Evolutionary conservation across 1,140 invertebrate species (phyloP).

Genomic region (Latrodectus geometricus): DNA sequence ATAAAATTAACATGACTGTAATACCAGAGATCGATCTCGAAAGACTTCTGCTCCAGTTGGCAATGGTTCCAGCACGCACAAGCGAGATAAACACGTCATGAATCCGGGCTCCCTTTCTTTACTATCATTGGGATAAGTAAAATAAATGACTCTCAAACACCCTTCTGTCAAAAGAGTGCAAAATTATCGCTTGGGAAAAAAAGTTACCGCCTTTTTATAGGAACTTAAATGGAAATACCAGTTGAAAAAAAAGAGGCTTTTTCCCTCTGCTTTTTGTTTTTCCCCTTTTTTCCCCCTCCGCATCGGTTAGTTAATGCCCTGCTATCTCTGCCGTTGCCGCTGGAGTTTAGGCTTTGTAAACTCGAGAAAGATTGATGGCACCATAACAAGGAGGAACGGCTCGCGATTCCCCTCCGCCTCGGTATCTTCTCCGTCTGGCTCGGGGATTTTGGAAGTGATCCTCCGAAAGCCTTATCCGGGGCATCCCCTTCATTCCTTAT

Average conservation of each 20-base stretch:
- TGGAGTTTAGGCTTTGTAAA: not conserved
- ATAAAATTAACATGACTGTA: too few relatives aligned
- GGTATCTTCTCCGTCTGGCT: constrained; percentile 24
- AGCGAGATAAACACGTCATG: constrained; percentile 44
- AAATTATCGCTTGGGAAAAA: constrained; percentile 44
- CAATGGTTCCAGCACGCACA: too few relatives aligned
- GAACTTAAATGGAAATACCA: constrained; percentile 14
- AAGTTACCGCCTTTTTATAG: constrained; percentile 13
- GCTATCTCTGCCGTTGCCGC: not conserved
- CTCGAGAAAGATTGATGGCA: constrained; percentile 41
- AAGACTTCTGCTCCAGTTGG: too few relatives aligned
- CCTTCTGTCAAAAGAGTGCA: constrained; percentile 53
- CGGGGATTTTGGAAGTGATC: constrained; percentile 36
- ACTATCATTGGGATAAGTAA: constrained; percentile 32
- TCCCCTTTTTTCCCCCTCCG: not conserved
- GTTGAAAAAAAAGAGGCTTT: not conserved
- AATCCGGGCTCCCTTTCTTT: not conserved
- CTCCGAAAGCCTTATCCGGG: not conserved
- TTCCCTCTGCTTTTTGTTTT: too few relatives aligned
- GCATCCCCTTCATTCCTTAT: not conserved
- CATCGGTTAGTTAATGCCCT: constrained; percentile 51
- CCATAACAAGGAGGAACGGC: constrained; percentile 45
- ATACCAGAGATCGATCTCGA: too few relatives aligned
- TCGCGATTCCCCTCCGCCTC: not conserved
- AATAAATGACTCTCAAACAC: constrained; percentile 55